phyloP scores from a whole-genome alignment of 1,140 invertebrate genomes.

The Teleogryllus occipitalis region DNA sequence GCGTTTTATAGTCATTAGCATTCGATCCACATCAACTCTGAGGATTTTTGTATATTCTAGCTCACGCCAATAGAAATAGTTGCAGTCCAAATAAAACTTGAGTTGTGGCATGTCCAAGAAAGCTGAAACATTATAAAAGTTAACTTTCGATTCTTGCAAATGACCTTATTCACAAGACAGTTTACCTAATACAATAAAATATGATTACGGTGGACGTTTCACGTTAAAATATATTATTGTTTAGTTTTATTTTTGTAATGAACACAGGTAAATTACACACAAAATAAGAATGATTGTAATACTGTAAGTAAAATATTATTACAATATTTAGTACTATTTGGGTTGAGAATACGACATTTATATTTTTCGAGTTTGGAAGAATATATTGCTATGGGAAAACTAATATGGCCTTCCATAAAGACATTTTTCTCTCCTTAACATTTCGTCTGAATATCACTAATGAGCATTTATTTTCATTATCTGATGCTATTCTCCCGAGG shows the following conservation, averaged over 20 bases:
- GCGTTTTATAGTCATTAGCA: background rate
- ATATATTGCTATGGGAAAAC: too few relatives aligned
- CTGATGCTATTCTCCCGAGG: too few relatives aligned
- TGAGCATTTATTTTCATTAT: too few relatives aligned
- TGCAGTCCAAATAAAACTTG: background rate
- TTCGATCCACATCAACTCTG: background rate
- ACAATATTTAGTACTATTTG: too few relatives aligned
- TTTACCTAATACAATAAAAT: background rate
- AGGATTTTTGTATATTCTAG: background rate
- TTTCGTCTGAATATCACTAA: too few relatives aligned
- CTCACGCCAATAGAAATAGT: background rate
- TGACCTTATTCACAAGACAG: background rate
- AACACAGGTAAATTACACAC: background rate
- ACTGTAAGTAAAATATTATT: too few relatives aligned
- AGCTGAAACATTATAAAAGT: constrained; percentile 9
- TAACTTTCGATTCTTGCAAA: background rate
- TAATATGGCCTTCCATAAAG: too few relatives aligned
- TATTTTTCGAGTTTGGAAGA: too few relatives aligned
- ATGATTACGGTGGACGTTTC: background rate
- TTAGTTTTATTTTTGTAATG: background rate
- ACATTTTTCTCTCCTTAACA: too few relatives aligned
- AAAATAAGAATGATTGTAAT: background rate
- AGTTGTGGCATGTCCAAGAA: constrained; percentile 19
- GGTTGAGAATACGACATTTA: too few relatives aligned
- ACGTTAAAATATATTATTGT: background rate